Evolutionary conservation across 2,888 invertebrate species (phyloP).

Genomic region (Plebejus melissa): DNA sequence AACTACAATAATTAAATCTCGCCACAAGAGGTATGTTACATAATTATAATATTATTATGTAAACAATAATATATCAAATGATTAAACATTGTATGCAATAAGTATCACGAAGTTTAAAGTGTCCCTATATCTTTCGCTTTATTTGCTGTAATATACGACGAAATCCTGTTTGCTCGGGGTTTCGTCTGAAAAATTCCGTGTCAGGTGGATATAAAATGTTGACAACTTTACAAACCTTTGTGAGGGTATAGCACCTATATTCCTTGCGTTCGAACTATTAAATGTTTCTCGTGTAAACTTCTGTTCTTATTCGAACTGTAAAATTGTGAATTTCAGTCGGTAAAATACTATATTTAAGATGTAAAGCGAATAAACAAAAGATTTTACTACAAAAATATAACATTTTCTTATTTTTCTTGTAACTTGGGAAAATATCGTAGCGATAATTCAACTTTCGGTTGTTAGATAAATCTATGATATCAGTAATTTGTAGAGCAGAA

Average conservation of each 20-base stretch:
- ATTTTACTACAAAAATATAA: constrained; percentile 1
- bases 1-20: too few species aligned
- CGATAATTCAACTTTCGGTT: constrained; percentile 2
- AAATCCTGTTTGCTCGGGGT: background rate
- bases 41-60: too few species aligned
- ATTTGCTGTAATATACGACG: background rate
- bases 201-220: constrained; percentile 15
- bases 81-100: background rate
- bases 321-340: constrained; percentile 7
- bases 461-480: constrained; percentile 15
- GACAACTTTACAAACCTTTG: constrained; percentile 20
- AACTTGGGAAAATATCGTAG: background rate
- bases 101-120: background rate
- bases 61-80: background rate
- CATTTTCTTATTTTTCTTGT: constrained; percentile 3
- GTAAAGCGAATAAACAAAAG: constrained; percentile 2
- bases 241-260: background rate
- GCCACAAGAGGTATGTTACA: too few species aligned
- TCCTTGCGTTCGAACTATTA: background rate
- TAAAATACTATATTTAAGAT: constrained; percentile 22
- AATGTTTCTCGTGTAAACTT: constrained; percentile 11
- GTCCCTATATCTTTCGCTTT: background rate
- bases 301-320: background rate
- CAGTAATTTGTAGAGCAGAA: constrained; percentile 15
- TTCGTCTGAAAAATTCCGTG: background rate